phyloP scores from a whole-genome alignment of 2,113 vertebrate genomes.

The Calyptomena viridis region DNA sequence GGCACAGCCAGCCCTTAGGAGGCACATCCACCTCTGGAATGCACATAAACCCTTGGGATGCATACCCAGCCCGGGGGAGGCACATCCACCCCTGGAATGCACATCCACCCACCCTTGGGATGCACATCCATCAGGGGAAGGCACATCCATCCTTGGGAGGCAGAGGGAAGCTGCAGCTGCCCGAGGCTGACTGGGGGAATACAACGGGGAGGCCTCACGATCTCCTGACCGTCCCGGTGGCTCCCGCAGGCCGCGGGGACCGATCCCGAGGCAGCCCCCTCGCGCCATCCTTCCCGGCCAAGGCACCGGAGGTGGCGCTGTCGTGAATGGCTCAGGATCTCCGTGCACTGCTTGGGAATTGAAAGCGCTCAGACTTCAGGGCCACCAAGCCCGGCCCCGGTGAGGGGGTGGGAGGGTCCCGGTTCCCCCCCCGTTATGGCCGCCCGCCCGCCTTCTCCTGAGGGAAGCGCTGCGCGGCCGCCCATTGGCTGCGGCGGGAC shows the following conservation, averaged over 20 bases:
- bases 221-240: no score
- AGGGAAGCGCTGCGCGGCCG: rapidly evolving
- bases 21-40: no score
- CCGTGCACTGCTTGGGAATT: background rate
- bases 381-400: background rate
- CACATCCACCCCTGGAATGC: background rate
- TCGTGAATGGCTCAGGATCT: background rate
- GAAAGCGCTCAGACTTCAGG: rapidly evolving
- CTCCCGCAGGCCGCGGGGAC: background rate
- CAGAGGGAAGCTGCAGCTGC: background rate
- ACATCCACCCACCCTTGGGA: no score
- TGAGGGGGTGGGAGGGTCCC: no score
- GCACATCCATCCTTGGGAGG: background rate
- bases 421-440: rapidly evolving
- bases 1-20: background rate
- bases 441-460: background rate
- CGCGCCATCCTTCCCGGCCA: no score
- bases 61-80: background rate
- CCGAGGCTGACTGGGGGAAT: rapidly evolving
- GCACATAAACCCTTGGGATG: no score
- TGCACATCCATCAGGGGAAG: background rate
- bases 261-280: background rate
- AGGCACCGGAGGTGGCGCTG: no score
- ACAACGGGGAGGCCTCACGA: background rate
- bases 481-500: conserved; percentile 28